Base-by-base conservation (phyloP, 2,888 invertebrate genomes). In the Melanostoma scalare region DNA sequence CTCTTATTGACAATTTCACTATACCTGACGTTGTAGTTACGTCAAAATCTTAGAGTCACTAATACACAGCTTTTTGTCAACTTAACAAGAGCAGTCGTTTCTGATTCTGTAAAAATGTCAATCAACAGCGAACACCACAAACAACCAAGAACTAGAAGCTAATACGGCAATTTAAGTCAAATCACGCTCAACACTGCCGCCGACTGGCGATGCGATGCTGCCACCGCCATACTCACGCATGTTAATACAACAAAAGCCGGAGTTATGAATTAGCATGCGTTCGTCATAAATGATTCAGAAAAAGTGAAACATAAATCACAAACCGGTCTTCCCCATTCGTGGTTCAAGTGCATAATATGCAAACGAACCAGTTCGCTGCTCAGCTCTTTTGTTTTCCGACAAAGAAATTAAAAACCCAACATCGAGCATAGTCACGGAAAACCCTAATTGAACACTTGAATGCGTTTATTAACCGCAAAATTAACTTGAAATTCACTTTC, bases 311-410 rank as follows among this genome's bases (percentile, higher is more conserved):
- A 4, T 35, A 2, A 35, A n/a, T 5, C 6, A 35, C 31, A 3
- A 3, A 33, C 31, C 6, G 8, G 8, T n/a, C 8, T 8, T 42
- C 42, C 42, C 42, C 8, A 42, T 6, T 42, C 8, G 9, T 9
- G 8, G 8, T 42, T n/a, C 20, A 20, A 20, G 8, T 5, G 9
- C 3, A 42, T 33, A 6, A 33, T 33, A 42, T 20, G 20, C 20
- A 20, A 20, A 20, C 20, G 20, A 20, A 20, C 20, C 20, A n/a
- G 60, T 60, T 60, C 33, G 35, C 10, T 33, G 1, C 6, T 33
- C 60, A 44, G 33, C 60, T 60, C 44, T 60, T 60, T 60, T 60
- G 44, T 60, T 60, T 60, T 1, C 44, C 44, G 44, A 60, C 60
- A 60, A 60, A 44, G 44, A 2, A 31, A 42, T n/a, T 6, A 3